These are phyloP conservation scores for Cerceris rybyensis DNA, from an alignment of 2,888 invertebrate species.

Conservation along the genomic window DNA sequence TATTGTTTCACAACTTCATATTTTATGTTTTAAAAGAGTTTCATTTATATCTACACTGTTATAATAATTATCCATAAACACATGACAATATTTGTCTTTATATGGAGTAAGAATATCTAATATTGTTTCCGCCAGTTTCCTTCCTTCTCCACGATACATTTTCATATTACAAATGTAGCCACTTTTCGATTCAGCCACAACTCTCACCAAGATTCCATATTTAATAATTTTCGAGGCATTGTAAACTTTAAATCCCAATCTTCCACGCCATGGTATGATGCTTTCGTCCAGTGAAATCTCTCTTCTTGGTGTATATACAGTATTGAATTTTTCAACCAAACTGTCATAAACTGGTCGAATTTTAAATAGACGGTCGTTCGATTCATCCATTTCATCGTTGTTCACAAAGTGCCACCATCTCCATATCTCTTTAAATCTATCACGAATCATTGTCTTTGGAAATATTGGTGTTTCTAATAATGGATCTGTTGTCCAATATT, in stretches of 20 bases:
- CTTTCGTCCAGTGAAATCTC: constrained; percentile 9
- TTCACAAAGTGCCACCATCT: too few species aligned
- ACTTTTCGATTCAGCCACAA: constrained; percentile 1
- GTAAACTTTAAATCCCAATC: constrained; percentile 5
- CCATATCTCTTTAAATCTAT: constrained; percentile 2
- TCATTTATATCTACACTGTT: too few species aligned
- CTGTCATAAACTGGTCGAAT: background rate
- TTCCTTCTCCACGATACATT: too few species aligned
- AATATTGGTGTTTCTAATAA: constrained; percentile 7
- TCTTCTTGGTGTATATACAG: constrained; percentile 8
- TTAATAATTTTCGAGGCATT: constrained; percentile 16
- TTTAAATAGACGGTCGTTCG: too few species aligned
- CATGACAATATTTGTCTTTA: too few species aligned
- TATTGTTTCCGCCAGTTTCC: too few species aligned
- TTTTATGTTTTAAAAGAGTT: too few species aligned
- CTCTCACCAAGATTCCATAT: constrained; percentile 13
- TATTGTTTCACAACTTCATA: too few species aligned
- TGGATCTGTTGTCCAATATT: constrained; percentile 16
- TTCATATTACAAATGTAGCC: background rate
- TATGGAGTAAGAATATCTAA: too few species aligned
- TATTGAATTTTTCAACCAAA: constrained; percentile 13
- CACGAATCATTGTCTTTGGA: constrained; percentile 1
- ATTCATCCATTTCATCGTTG: too few species aligned
- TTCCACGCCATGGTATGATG: constrained; percentile 2
- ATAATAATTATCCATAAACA: too few species aligned